A percentile compares a stretch with the other conserved stretches of the same genome.
These are phyloP conservation scores for Ceraclea dissimilis DNA, from an alignment of 2,888 invertebrate genomes.

Conservation along the genomic window DNA sequence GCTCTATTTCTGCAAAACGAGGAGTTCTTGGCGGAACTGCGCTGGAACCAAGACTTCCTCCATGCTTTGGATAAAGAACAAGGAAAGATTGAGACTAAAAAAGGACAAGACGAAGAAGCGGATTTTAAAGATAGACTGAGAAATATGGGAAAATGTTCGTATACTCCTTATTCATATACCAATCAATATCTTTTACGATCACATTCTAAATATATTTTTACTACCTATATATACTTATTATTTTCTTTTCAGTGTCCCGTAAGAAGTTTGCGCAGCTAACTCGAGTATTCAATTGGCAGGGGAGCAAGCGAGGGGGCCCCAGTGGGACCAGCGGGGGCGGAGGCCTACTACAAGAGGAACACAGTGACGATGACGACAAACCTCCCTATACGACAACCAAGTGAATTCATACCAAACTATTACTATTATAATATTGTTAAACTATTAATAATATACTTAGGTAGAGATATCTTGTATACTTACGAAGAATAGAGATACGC, in stretches of 20 bases:
- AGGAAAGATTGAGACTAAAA: slow-evolving; percentile 37
- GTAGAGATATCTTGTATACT: too few species aligned
- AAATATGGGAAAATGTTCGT: slow-evolving; percentile 73
- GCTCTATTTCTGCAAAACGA: slow-evolving; percentile 84
- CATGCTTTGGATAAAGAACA: slow-evolving; percentile 73
- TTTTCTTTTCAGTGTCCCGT: slow-evolving; percentile 53
- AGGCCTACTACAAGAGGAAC: slow-evolving; percentile 53
- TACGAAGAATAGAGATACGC: too few species aligned
- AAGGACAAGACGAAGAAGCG: slow-evolving; percentile 57
- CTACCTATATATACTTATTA: not conserved
- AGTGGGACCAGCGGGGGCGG: slow-evolving; percentile 34
- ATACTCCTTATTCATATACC: not conserved
- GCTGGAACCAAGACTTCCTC: slow-evolving; percentile 83
- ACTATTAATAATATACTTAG: too few species aligned
- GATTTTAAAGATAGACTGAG: slow-evolving; percentile 70
- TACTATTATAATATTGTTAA: too few species aligned
- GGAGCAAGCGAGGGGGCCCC: slow-evolving; percentile 39
- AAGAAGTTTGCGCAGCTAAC: slow-evolving; percentile 76
- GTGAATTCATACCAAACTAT: not conserved
- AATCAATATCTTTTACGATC: not conserved
- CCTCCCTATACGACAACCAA: slow-evolving; percentile 1
- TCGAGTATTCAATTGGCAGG: slow-evolving; percentile 64
- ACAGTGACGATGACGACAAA: slow-evolving; percentile 54
- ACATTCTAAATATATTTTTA: not conserved
- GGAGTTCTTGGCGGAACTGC: slow-evolving; percentile 80